These are phyloP conservation scores for Serranus cabrilla DNA, from an alignment of 2,797 vertebrate genomes.

Conservation along the genomic window DNA sequence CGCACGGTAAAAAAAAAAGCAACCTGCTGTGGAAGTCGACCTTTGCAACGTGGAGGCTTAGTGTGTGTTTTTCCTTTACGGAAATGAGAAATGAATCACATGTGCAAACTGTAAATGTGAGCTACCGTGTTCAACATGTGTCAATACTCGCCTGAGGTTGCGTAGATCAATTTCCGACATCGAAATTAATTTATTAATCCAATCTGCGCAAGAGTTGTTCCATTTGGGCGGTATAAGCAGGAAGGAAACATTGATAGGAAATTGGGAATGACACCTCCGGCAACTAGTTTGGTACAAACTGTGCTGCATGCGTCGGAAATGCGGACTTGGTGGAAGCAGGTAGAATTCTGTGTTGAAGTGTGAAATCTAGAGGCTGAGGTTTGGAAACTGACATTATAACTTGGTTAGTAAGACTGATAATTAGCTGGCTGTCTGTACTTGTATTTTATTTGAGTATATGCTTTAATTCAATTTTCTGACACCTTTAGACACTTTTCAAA, in stretches of 20 bases:
- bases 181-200: conserved; percentile 35
- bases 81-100: neutral
- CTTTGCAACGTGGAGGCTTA: neutral
- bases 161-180: conserved; percentile 35
- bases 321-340: neutral
- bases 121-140: conserved; percentile 21
- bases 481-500: too few species aligned
- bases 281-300: too few species aligned
- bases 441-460: too few species aligned
- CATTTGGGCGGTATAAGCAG: neutral
- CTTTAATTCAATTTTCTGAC: too few species aligned
- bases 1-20: conserved; percentile 21
- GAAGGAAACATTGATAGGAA: conserved; percentile 27
- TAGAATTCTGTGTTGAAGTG: neutral
- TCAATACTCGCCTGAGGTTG: conserved; percentile 49
- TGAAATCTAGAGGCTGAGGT: neutral
- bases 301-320: too few species aligned
- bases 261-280: conserved; percentile 36
- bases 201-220: conserved; percentile 14
- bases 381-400: conserved; percentile 55
- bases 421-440: conserved; percentile 46
- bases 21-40: conserved; percentile 1
- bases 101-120: conserved; percentile 25
- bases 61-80: neutral
- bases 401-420: conserved; percentile 66